A percentile compares a stretch with the other conserved stretches of the same genome.
These are phyloP conservation scores for Mylabris sibirica DNA, from an alignment of 2,888 invertebrate species.

Conservation along the genomic window DNA sequence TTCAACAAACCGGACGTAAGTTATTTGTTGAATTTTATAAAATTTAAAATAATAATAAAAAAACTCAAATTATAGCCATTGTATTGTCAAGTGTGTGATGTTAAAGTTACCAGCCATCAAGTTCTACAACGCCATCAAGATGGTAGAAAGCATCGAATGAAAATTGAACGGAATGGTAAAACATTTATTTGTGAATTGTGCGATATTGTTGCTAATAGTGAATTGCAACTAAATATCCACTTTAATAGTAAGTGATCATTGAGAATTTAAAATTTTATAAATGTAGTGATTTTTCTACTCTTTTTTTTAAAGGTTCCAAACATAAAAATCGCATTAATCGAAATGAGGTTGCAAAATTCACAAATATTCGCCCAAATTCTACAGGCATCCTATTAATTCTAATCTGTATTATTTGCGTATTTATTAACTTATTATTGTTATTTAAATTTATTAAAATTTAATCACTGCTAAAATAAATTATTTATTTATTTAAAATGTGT, in stretches of 20 bases:
- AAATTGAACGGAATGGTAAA: conserved; percentile 56
- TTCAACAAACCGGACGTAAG: conserved; percentile 18
- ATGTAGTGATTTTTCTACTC: conserved; percentile 1
- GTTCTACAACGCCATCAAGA: conserved; percentile 57
- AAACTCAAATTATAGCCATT: conserved; percentile 45
- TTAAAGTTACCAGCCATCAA: conserved; percentile 57
- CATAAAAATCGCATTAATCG: conserved; percentile 46
- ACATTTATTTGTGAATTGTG: conserved; percentile 58
- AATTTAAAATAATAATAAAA: conserved; percentile 18
- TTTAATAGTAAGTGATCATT: conserved; percentile 53
- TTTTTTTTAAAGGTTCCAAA: conserved; percentile 44
- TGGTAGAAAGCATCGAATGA: conserved; percentile 57
- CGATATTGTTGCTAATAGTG: conserved; percentile 57
- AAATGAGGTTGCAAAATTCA: conserved; percentile 48
- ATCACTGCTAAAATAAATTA: conserved; percentile 13
- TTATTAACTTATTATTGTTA: conserved; percentile 55
- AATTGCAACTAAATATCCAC: conserved; percentile 59
- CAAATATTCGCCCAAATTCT: conserved; percentile 40
- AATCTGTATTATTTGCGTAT: conserved; percentile 54
- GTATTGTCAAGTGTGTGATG: conserved; percentile 56
- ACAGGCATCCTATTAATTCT: conserved; percentile 54
- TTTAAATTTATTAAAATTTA: conserved; percentile 39
- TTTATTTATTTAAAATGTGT: background rate
- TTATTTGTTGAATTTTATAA: conserved; percentile 7
- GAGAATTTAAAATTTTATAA: background rate